Percentiles rank a stretch among this genome's conserved stretches.
phyloP scores from a whole-genome alignment of 2,888 invertebrate genomes.

The Drosophila diplacantha region DNA sequence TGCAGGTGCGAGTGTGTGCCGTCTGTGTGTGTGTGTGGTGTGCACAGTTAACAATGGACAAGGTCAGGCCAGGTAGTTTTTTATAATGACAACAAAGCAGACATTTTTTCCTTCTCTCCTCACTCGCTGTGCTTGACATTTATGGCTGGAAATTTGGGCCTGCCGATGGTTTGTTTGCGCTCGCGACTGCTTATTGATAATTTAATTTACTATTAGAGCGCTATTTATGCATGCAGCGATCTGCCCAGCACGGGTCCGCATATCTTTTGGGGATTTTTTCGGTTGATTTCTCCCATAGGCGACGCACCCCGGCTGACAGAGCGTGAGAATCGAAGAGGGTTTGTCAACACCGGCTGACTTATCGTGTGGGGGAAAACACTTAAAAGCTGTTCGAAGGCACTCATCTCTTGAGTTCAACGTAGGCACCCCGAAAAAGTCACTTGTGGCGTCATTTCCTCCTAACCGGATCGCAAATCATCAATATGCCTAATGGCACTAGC shows the following conservation, averaged over 20 bases:
- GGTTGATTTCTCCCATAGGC: conserved; percentile 16
- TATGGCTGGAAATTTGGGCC: conserved; percentile 50
- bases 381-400: conserved; percentile 2
- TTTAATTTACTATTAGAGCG: conserved; percentile 63
- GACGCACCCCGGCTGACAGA: conserved; percentile 14
- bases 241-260: conserved; percentile 19
- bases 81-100: conserved; percentile 63
- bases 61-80: conserved; percentile 66
- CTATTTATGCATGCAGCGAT: conserved; percentile 44
- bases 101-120: conserved; percentile 37
- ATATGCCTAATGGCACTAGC: conserved; percentile 8
- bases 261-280: conserved; percentile 13
- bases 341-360: conserved; percentile 12
- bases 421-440: conserved; percentile 1
- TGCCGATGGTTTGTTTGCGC: conserved; percentile 30
- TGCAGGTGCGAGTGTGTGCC: conserved; percentile 22
- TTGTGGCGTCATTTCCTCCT: conserved; percentile 16
- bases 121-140: conserved; percentile 54
- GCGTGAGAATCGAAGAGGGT: conserved; percentile 25
- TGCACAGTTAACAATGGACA: conserved; percentile 66
- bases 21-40: conserved; percentile 33
- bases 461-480: conserved; percentile 14
- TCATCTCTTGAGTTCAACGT: background rate
- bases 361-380: conserved; percentile 11
- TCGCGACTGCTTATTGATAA: conserved; percentile 56